phyloP scores from a whole-genome alignment of 1,140 invertebrate genomes.

The Drosophila nasuta region DNA sequence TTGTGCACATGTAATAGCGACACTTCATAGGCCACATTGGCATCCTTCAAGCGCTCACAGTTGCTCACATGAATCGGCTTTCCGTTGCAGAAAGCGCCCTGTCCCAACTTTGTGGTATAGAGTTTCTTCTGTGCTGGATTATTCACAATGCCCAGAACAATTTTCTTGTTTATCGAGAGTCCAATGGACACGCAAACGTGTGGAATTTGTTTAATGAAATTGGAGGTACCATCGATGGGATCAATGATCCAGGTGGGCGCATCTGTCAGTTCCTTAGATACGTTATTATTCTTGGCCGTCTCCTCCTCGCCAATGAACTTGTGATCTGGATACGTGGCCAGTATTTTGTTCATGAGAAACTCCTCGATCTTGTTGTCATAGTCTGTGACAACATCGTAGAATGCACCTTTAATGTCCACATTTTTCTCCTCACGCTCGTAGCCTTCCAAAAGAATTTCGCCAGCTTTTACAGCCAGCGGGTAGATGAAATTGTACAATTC shows the following conservation, averaged over 20 bases:
- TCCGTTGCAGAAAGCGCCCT: slow-evolving; percentile 92
- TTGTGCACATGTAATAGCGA: slow-evolving; percentile 73
- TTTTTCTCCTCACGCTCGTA: slow-evolving; percentile 84
- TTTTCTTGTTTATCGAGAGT: slow-evolving; percentile 88
- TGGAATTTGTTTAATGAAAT: slow-evolving; percentile 89
- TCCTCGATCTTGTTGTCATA: slow-evolving; percentile 93
- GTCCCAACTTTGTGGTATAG: slow-evolving; percentile 89
- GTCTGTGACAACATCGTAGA: slow-evolving; percentile 93
- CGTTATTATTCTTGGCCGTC: slow-evolving; percentile 87
- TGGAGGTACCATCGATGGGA: slow-evolving; percentile 91
- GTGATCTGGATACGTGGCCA: slow-evolving; percentile 89
- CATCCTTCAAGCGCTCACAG: slow-evolving; percentile 63
- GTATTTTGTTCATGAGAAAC: slow-evolving; percentile 88
- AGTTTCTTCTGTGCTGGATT: slow-evolving; percentile 91
- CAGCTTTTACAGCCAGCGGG: slow-evolving; percentile 76
- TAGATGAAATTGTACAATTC: slow-evolving; percentile 87
- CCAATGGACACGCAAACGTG: slow-evolving; percentile 89
- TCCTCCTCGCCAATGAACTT: slow-evolving; percentile 95
- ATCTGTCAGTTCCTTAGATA: slow-evolving; percentile 88
- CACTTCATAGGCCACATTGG: slow-evolving; percentile 83
- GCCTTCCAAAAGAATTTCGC: slow-evolving; percentile 85
- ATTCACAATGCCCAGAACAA: slow-evolving; percentile 90
- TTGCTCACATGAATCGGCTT: slow-evolving; percentile 85
- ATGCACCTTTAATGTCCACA: slow-evolving; percentile 87
- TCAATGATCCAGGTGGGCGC: slow-evolving; percentile 96